Evolutionary conservation across 2,797 vertebrate species (phyloP), one percentile per base, ranked within the genome.

Genomic region (Euthynnus affinis): DNA sequence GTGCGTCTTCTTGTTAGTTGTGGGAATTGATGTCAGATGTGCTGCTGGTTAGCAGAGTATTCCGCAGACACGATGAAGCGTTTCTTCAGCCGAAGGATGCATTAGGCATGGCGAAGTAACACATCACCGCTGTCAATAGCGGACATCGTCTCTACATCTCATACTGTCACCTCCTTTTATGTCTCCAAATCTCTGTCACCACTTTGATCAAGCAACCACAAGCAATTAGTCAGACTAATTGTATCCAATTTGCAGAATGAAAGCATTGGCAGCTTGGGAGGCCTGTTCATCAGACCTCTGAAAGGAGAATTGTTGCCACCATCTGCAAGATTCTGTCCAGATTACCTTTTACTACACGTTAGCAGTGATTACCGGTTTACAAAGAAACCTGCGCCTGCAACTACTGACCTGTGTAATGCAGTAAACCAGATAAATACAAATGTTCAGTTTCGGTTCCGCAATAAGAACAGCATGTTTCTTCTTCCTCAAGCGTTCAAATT

Each of bases 221-320:
- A 86, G 84, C 82, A 79, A 82, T 84, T 80, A 79, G 79, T 84
- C 75, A 4, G 56, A 67, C 58, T 85, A 86, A 91, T 85, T 88
- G 74, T 66, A 25, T 81, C 63, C 64, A 82, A 42, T 81, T 87
- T 80, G 48, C 48, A 76, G 71, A 80, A 56, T 51, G 61, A 84
- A 79, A 59, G 66, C 32, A 15, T 6, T 40, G 57, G 81, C 76
- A 58, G 77, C 60, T 42, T 10, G 64, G 51, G 61, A 77, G 51
- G 53, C 8, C 22, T 76, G 42, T 46, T 87, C 63, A 83, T 88
- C 69, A 67, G 62, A 52, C 58, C 61, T 59, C 60, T 76, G 79
- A 64, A 58, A 64, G 64, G 63, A 78, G 74, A 71, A 71, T 29
- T n/a, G 44, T 42, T 37, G 25, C 72, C 42, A 37, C n/a, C 10